These are phyloP conservation scores for Rhopalosiphum maidis DNA, from an alignment of 1,140 invertebrate genomes.

Conservation along the genomic window DNA sequence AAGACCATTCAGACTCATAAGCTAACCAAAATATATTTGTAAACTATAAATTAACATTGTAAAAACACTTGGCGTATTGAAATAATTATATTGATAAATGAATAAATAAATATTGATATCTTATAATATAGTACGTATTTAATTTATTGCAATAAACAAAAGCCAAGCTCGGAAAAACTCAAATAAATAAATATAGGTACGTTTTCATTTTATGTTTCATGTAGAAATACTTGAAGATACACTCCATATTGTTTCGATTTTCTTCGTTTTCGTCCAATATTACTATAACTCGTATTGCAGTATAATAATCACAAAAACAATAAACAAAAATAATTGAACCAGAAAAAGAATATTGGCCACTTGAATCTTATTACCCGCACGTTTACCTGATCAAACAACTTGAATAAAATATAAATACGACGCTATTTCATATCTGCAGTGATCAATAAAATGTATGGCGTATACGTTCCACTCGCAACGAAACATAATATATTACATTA, in stretches of 20 bases:
- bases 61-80: too few relatives aligned
- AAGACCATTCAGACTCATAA: too few relatives aligned
- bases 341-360: neutral
- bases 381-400: neutral
- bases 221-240: neutral
- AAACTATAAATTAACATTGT: too few relatives aligned
- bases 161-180: neutral
- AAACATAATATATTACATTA: neutral
- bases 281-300: neutral
- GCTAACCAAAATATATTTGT: too few relatives aligned
- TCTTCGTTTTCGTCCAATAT: neutral
- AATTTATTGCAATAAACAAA: neutral
- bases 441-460: neutral
- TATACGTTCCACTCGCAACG: neutral
- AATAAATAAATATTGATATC: too few relatives aligned
- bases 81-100: too few relatives aligned
- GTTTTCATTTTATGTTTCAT: neutral
- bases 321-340: neutral
- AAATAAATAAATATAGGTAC: neutral
- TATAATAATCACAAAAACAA: neutral
- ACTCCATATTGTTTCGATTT: neutral
- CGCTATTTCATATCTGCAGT: neutral
- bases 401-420: neutral
- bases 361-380: slow-evolving; percentile 15
- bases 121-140: neutral